Evolutionary conservation across 2,888 invertebrate species (phyloP), one percentile per base, ranked within the genome.

Genomic region (Ashinkailepas kermadecensis): DNA sequence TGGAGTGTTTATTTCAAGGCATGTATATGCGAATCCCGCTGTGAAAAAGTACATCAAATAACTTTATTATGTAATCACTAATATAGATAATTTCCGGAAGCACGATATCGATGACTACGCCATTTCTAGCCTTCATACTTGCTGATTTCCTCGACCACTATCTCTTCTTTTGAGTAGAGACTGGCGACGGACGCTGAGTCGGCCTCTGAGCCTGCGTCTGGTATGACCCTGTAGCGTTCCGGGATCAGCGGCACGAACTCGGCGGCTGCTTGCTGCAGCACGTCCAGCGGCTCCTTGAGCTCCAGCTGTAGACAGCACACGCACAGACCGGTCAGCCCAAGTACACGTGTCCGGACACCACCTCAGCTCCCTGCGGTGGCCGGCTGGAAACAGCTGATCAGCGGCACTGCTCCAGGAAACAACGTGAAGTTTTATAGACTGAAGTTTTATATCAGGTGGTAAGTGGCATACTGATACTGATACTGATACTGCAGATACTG

Each of bases 211-310:
- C 6, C 21, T 21, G 54, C 8, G 2, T 74, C 74, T 18, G 56
- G 56, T 2, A 11, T 10, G 18, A 56, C 54, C 2, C 74, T 23
- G 74, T 74, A 74, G 10, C 21, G 54, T 56, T 74, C 56, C 15
- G 74, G 74, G 56, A 74, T 74, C 56, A 74, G 74, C 56, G 74
- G 74, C 56, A 74, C 54, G 56, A 74, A 74, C 54, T 74, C 56
- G 74, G 74, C 74, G 9, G 74, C 21, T 12, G 74, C 74, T 9
- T 56, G 54, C 9, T 56, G 74, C 74, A 74, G 74, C 54, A 74
- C 74, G 18, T 21, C 74, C 74, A 74, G 54, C 56, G 74, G 56
- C 56, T 74, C 39, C 21, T 18, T 8, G 18, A 64, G 64, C 64
- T 21, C 18, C 15, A 64, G 10, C 64, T 64, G 18, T 18, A 23